Conservation (phyloP, 2,888 invertebrate genomes). For the Andrena chrysosceles region DNA sequence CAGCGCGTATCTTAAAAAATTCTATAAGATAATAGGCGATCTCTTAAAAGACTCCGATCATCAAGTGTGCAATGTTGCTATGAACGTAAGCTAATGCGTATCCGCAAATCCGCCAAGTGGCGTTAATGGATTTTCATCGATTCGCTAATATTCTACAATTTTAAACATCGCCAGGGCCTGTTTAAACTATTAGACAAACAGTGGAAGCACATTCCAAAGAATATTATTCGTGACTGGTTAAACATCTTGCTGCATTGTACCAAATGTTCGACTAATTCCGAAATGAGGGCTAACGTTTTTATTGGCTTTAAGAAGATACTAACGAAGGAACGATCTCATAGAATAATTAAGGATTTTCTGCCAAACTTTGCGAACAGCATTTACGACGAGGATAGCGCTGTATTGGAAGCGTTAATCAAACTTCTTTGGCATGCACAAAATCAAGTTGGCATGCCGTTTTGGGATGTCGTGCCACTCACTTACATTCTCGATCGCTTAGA, state of each 20-base stretch:
- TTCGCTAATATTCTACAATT: constrained; percentile 20
- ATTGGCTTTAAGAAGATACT: constrained; percentile 61
- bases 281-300: constrained; percentile 64
- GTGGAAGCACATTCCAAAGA: constrained; percentile 60
- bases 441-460: constrained; percentile 52
- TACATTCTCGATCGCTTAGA: constrained; percentile 64
- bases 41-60: constrained; percentile 63
- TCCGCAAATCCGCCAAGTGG: background rate
- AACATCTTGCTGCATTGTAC: constrained; percentile 53
- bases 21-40: constrained; percentile 63
- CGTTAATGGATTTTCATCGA: background rate
- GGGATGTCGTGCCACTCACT: constrained; percentile 61
- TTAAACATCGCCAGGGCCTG: constrained; percentile 50
- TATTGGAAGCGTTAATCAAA: constrained; percentile 61
- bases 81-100: constrained; percentile 61
- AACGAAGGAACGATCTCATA: constrained; percentile 43
- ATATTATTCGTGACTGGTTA: constrained; percentile 62
- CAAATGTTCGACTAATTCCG: constrained; percentile 33
- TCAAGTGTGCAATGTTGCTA: constrained; percentile 64
- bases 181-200: constrained; percentile 59
- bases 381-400: constrained; percentile 55
- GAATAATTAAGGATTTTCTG: constrained; percentile 48
- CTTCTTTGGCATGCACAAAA: constrained; percentile 57
- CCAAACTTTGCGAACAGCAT: constrained; percentile 57
- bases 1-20: constrained; percentile 43